Conservation (phyloP, 1,140 invertebrate genomes). For the Capitella teleta region DNA sequence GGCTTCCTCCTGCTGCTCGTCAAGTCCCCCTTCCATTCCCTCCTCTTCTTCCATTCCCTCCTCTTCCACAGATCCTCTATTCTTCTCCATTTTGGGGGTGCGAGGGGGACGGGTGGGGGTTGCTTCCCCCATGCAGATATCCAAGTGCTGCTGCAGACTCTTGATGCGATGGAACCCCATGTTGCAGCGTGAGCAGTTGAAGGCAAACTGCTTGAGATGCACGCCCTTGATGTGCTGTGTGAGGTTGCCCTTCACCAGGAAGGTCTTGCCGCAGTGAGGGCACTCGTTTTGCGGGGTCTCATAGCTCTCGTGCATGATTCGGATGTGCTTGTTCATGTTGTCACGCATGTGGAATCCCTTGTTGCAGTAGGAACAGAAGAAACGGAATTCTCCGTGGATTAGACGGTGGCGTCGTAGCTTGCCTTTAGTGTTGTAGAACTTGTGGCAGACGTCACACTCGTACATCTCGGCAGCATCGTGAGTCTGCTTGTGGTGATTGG, state of each 20-base stretch:
- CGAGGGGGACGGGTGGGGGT: background rate
- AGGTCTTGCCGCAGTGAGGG: background rate
- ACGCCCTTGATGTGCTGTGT: background rate
- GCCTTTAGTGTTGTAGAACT: background rate
- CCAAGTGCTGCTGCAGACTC: constrained; percentile 1
- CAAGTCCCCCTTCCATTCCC: constrained; percentile 10
- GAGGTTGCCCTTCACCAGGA: background rate
- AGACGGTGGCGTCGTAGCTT: background rate
- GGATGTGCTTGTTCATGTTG: constrained; percentile 7
- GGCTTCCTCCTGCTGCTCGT: constrained; percentile 13
- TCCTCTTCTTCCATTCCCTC: constrained; percentile 12
- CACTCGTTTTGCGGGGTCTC: background rate
- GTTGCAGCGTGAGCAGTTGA: background rate
- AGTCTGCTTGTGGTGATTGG: background rate
- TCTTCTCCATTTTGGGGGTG: background rate
- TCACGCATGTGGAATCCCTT: constrained; percentile 9
- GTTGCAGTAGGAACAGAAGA: constrained; percentile 5
- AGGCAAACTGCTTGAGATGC: background rate
- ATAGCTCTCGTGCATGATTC: background rate
- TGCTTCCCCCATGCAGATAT: background rate
- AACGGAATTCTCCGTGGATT: background rate
- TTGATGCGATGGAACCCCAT: constrained; percentile 7
- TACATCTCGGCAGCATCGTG: background rate
- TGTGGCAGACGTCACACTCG: constrained; percentile 5
- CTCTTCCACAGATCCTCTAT: background rate